Percentiles rank a stretch among this genome's conserved stretches.
These are phyloP conservation scores for Syrista parreyssii DNA, from an alignment of 2,888 invertebrate genomes.

Conservation along the genomic window DNA sequence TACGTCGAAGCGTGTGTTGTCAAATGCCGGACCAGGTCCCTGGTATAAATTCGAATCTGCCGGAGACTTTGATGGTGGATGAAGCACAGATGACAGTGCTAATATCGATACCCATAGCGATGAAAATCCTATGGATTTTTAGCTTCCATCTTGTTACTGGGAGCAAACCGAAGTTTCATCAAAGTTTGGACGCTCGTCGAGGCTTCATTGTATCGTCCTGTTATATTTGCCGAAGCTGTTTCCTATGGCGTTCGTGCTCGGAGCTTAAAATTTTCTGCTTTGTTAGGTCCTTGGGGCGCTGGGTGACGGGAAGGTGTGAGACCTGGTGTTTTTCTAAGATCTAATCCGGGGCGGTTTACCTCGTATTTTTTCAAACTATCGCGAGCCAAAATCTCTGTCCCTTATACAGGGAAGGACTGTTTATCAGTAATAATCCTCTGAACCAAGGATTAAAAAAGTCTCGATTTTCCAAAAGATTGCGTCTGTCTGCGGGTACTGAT, in stretches of 20 bases:
- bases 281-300: constrained; percentile 17
- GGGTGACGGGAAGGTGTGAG: constrained; percentile 21
- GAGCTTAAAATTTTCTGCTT: constrained; percentile 36
- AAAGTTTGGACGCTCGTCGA: background rate
- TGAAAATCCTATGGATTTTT: background rate
- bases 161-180: background rate
- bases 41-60: background rate
- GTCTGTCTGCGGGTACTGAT: constrained; percentile 8
- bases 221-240: background rate
- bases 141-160: background rate
- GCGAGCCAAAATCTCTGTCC: constrained; percentile 26
- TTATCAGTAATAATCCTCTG: constrained; percentile 48
- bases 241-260: constrained; percentile 24
- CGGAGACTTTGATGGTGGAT: background rate
- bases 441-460: constrained; percentile 45
- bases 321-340: constrained; percentile 40
- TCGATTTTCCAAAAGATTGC: constrained; percentile 50
- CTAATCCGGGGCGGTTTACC: constrained; percentile 35
- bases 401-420: constrained; percentile 33
- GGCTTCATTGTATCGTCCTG: background rate
- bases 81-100: background rate
- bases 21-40: background rate
- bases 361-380: constrained; percentile 29
- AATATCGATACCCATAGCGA: background rate
- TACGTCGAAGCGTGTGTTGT: background rate